These are phyloP conservation scores for Lasioglossum oenotherae DNA, from an alignment of 2,888 invertebrate species.

Conservation along the genomic window DNA sequence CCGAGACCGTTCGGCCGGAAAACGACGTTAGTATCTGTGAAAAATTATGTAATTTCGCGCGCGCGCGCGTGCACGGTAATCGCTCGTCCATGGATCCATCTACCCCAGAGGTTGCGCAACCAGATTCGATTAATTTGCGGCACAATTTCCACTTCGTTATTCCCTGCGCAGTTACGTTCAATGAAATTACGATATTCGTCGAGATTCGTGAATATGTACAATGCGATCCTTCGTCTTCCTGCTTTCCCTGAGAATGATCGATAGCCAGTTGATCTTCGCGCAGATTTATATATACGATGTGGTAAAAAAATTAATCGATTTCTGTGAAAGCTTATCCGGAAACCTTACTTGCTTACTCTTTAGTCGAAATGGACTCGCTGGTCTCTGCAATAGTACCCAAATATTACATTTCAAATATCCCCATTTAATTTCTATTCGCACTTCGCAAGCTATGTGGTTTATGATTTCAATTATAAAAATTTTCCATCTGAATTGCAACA, in stretches of 20 bases:
- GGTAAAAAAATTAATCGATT: not conserved
- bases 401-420: too few relatives aligned
- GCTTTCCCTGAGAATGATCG: not conserved
- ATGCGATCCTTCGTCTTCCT: not conserved
- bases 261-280: not conserved
- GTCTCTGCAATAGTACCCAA: too few relatives aligned
- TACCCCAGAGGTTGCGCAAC: conserved; percentile 10
- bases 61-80: conserved; percentile 19
- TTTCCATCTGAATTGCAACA: too few relatives aligned
- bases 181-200: not conserved
- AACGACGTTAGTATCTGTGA: conserved; percentile 22
- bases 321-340: not conserved
- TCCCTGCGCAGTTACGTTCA: not conserved
- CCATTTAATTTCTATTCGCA: too few relatives aligned
- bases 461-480: too few relatives aligned
- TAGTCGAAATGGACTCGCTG: too few relatives aligned
- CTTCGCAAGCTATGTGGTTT: too few relatives aligned
- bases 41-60: conserved; percentile 32
- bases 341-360: not conserved
- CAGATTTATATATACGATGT: not conserved
- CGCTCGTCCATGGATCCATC: conserved; percentile 13
- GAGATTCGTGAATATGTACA: not conserved
- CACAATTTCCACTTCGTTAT: conserved; percentile 6
- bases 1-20: conserved; percentile 52
- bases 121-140: conserved; percentile 18